Evolutionary conservation across 1,140 invertebrate genomes (phyloP), one percentile per base, ranked within the genome.

Genomic region (Drosophila pachea): DNA sequence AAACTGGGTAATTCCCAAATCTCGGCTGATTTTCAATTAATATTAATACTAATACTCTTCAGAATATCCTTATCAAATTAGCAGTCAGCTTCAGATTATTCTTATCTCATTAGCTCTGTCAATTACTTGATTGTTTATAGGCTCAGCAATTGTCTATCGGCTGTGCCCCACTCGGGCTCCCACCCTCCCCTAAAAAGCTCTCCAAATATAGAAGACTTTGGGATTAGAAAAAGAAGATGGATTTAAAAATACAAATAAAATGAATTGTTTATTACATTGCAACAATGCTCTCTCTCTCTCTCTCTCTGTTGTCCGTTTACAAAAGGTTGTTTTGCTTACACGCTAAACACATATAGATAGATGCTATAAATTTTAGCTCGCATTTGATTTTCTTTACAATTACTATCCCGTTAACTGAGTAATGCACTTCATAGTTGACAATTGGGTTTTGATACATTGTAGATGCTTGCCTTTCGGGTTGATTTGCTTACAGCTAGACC

Each of bases 201-300:
- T 22, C 22, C 22, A 22, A 22, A 22, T 22, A 22, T 22, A 22
- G 22, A 22, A 22, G 22, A 22, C 1, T 3, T 22, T 22, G 22
- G 22, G n/a, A n/a, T n/a, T n/a, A n/a, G 3, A 6, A 32, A 11
- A 68, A 31, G 63, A 68, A 68, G 36, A 36, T 47, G 12, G 43
- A n/a, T 68, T 73, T 74, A 64, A 60, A 69, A 81, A 75, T 78
- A 67, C 68, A 82, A 83, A 78, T 65, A 65, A 84, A 76, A 74
- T 71, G 68, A 71, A 83, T 74, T 66, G 55, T 83, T 78, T 79
- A 83, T 66, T 70, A 75, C 58, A 65, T 72, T 69, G 54, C 64
- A 72, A 65, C 71, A 75, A 63, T 68, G 60, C 65, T 56, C 58
- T 16, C 5, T 60, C 56, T 48, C 62, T 38, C 64, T 55, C 65